A percentile compares a stretch with the other conserved stretches of the same genome.
phyloP scores from a whole-genome alignment of 1,140 invertebrate species.

The Drosophila simulans region DNA sequence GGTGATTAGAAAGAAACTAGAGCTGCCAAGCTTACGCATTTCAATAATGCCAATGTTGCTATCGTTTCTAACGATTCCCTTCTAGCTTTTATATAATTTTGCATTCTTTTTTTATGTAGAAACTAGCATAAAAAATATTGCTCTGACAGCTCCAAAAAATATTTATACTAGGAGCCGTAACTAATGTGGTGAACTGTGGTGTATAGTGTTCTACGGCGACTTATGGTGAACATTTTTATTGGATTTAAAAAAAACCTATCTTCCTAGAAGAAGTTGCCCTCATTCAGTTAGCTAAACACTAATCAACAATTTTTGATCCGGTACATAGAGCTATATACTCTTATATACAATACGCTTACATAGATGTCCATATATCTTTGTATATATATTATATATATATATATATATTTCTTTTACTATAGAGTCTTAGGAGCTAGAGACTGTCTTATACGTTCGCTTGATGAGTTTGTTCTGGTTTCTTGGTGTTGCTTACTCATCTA shows the following conservation, averaged over 20 bases:
- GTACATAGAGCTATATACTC: slow-evolving; percentile 58
- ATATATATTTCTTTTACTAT: slow-evolving; percentile 27
- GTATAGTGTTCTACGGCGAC: neutral
- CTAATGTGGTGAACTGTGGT: slow-evolving; percentile 4
- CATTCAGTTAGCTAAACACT: slow-evolving; percentile 62
- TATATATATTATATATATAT: slow-evolving; percentile 12
- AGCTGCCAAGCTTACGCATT: neutral
- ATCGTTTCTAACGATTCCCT: neutral
- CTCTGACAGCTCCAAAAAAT: neutral
- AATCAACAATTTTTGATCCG: slow-evolving; percentile 67
- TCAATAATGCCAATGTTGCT: neutral
- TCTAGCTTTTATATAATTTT: neutral
- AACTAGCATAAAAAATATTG: neutral
- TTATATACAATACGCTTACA: slow-evolving; percentile 47
- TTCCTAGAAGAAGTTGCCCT: slow-evolving; percentile 11
- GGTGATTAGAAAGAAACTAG: neutral
- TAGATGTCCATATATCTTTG: slow-evolving; percentile 31
- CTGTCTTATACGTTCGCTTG: slow-evolving; percentile 58
- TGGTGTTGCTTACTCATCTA: slow-evolving; percentile 21
- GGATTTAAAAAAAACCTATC: slow-evolving; percentile 12
- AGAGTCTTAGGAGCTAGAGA: slow-evolving; percentile 59
- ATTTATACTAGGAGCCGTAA: slow-evolving; percentile 6
- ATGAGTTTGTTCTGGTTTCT: slow-evolving; percentile 53
- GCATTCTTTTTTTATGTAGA: neutral
- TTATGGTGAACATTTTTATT: slow-evolving; percentile 8